Evolutionary conservation across 2,113 vertebrate species (phyloP).

Genomic region (Toxostoma redivivum): DNA sequence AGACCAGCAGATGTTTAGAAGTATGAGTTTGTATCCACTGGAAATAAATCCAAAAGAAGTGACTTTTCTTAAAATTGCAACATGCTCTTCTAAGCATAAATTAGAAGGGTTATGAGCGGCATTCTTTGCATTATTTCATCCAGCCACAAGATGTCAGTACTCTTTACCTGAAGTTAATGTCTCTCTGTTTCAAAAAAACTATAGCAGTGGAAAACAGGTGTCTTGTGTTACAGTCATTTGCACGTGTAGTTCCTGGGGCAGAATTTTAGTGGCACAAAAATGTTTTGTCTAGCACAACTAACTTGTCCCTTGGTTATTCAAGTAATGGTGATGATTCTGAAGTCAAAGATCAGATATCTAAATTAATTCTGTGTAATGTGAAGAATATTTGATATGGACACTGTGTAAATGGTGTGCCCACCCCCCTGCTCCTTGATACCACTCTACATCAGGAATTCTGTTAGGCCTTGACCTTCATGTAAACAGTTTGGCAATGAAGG

Average conservation of each 20-base stretch:
- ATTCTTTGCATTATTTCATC: background rate
- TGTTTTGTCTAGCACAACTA: background rate
- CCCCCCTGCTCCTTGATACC: background rate
- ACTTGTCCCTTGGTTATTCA: background rate
- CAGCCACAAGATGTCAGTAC: slow-evolving; percentile 67
- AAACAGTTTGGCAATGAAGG: background rate
- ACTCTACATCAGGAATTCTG: background rate
- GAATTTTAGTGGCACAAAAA: background rate
- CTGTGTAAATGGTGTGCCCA: background rate
- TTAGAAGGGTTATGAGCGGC: background rate
- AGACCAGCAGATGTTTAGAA: background rate
- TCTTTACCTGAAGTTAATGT: background rate
- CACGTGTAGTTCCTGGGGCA: background rate
- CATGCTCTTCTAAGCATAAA: rapidly evolving
- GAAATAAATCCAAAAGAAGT: background rate
- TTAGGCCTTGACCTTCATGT: background rate
- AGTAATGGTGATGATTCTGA: background rate
- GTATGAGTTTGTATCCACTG: background rate
- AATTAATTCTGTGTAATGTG: background rate
- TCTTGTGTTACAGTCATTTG: rapidly evolving
- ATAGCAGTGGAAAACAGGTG: rapidly evolving
- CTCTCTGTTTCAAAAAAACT: background rate
- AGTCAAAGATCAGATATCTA: background rate
- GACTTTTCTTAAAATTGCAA: background rate
- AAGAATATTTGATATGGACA: background rate